phyloP scores from a whole-genome alignment of 2,888 invertebrate species.

The Thereva nobilitata region DNA sequence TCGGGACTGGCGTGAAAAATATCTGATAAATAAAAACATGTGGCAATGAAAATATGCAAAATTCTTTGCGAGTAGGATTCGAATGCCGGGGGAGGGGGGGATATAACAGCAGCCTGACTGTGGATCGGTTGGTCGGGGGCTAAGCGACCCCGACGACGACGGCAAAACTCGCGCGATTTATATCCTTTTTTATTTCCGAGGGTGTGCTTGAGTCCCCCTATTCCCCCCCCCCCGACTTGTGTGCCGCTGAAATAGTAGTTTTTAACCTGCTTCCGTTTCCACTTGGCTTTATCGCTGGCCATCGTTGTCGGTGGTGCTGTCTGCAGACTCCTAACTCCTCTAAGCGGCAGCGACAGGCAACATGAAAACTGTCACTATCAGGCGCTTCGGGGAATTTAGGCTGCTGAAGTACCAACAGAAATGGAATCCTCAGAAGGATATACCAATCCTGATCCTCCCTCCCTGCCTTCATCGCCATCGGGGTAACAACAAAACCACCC shows the following conservation, averaged over 20 bases:
- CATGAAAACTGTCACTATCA: slow-evolving; percentile 29
- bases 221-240: neutral
- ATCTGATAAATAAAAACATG: slow-evolving; percentile 17
- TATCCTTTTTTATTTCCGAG: slow-evolving; percentile 13
- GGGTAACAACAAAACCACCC: slow-evolving; percentile 1
- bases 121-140: neutral
- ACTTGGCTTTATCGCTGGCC: slow-evolving; percentile 9
- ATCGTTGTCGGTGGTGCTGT: slow-evolving; percentile 8
- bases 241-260: slow-evolving; percentile 18
- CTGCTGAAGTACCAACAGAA: neutral
- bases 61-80: too few relatives aligned
- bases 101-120: slow-evolving; percentile 2
- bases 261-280: slow-evolving; percentile 16
- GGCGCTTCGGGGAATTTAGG: slow-evolving; percentile 5
- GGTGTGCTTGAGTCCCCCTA: slow-evolving; percentile 1
- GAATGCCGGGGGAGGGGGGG: neutral
- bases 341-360: slow-evolving; percentile 17
- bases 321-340: slow-evolving; percentile 18
- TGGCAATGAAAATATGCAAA: slow-evolving; percentile 20
- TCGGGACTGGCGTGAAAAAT: slow-evolving; percentile 3
- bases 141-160: slow-evolving; percentile 18
- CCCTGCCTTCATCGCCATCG: neutral
- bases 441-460: neutral
- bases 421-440: too few relatives aligned
- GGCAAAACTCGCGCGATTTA: slow-evolving; percentile 16